phyloP scores from a whole-genome alignment of 2,888 invertebrate species.

The Ischnus inquisitorius region DNA sequence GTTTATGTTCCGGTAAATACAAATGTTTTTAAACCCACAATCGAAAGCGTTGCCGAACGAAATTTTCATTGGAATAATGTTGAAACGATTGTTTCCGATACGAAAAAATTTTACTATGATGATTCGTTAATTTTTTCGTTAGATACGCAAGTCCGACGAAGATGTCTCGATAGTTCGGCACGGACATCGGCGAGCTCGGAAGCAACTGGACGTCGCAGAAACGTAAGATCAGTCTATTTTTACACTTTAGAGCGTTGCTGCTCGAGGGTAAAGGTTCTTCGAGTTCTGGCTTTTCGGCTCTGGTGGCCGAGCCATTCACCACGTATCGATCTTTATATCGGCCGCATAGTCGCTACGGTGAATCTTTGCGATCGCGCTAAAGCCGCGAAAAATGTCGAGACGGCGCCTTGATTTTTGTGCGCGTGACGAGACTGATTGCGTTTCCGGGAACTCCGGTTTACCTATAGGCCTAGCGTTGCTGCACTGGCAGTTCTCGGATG shows the following conservation, averaged over 20 bases:
- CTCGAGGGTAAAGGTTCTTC: conserved; percentile 55
- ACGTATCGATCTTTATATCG: conserved; percentile 39
- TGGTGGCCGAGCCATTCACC: conserved; percentile 13
- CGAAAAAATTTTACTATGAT: neutral
- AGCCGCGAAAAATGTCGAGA: neutral
- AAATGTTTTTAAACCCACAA: neutral
- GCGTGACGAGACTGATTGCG: conserved; percentile 17
- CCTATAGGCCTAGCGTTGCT: neutral
- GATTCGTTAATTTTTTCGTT: neutral
- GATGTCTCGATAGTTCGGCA: conserved; percentile 38
- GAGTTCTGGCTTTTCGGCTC: conserved; percentile 27
- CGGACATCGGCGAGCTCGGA: conserved; percentile 61
- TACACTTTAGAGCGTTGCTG: conserved; percentile 55
- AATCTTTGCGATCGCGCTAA: neutral
- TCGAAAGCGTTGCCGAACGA: neutral
- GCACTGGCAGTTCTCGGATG: conserved; percentile 20
- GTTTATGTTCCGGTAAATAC: neutral
- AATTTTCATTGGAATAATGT: too few relatives aligned
- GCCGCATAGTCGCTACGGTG: neutral
- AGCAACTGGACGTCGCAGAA: conserved; percentile 63
- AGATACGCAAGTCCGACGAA: neutral
- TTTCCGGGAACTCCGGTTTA: conserved; percentile 9
- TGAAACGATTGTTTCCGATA: neutral
- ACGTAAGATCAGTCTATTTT: conserved; percentile 65
- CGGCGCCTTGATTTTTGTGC: neutral